Percentiles rank a stretch among this genome's conserved stretches.
These are phyloP conservation scores for Toxonevra muliebris DNA, from an alignment of 2,888 invertebrate species.

Conservation along the genomic window DNA sequence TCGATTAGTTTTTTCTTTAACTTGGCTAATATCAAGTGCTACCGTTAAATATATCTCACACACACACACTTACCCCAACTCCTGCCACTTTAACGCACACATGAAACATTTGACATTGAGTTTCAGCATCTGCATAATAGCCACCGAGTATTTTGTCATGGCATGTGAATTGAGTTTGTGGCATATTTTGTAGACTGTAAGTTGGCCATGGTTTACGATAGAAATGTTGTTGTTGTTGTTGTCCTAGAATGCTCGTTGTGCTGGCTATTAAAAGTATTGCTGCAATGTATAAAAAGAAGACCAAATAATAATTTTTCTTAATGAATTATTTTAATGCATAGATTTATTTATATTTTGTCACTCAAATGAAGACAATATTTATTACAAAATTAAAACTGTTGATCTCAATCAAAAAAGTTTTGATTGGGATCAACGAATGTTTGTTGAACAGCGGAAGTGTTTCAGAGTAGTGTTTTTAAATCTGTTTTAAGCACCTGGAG, in stretches of 20 bases:
- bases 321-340: too few relatives aligned
- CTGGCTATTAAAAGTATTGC: slow-evolving; percentile 47
- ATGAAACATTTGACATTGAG: slow-evolving; percentile 89
- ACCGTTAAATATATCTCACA: too few relatives aligned
- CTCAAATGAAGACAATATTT: background rate
- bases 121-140: slow-evolving; percentile 87
- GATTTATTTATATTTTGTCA: background rate
- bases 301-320: background rate
- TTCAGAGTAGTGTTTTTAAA: too few relatives aligned
- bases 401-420: background rate
- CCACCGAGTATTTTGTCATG: slow-evolving; percentile 86
- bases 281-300: slow-evolving; percentile 36
- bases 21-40: too few relatives aligned
- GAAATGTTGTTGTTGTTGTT: slow-evolving; percentile 43
- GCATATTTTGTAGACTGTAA: slow-evolving; percentile 71
- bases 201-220: slow-evolving; percentile 65
- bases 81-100: slow-evolving; percentile 88
- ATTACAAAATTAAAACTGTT: background rate
- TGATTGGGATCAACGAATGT: too few relatives aligned
- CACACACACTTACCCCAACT: slow-evolving; percentile 69
- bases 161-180: slow-evolving; percentile 76
- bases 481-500: too few relatives aligned
- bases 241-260: slow-evolving; percentile 47
- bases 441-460: too few relatives aligned
- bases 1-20: too few relatives aligned